Evolutionary conservation across 2,888 invertebrate species (phyloP), one percentile per base, ranked within the genome.

Genomic region (Drosophila falleni): DNA sequence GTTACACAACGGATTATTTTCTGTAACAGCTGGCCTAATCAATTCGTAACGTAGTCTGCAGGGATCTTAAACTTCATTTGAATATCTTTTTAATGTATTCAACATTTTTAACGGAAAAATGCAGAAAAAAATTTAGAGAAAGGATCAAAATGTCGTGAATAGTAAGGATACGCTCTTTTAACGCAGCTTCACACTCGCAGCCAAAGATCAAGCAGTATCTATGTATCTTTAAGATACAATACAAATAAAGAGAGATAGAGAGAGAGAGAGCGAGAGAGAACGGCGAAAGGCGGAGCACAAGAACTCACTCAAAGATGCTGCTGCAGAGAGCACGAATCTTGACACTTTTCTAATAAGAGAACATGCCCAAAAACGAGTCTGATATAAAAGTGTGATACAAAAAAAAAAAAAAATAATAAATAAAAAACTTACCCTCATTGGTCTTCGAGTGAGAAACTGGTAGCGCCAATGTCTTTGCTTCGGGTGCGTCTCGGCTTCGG

Each of bases 391-490:
- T n/a, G n/a, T n/a, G n/a, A n/a, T n/a, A n/a, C n/a, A 23, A 19
- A 2, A 19, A 46, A 74, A 39, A 68, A 66, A 71, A 58, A 71
- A 51, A 29, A 35, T 23, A 42, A 37, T 62, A 60, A 16, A 29
- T 11, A 59, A 82, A 85, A 82, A 83, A 87, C 84, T 79, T 73
- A 86, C 83, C 83, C 83, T 79, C 87, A 47, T 66, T 61, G 53
- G 61, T 19, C n/a, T 42, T 39, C 8, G 59, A 49, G 49, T 53
- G 53, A 46, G 44, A 53, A 64, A 56, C 63, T 51, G 65, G 65
- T 63, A 73, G 72, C 60, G 65, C 73, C 73, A 74, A 74, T 71
- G 63, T 37, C 61, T 61, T 44, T 44, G 55, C n/a, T 23, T 44
- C 42, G 55, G 31, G 5, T 44, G 46, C 37, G 71, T 35, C 50